Percentiles rank a stretch among this genome's conserved stretches.
phyloP scores from a whole-genome alignment of 2,888 invertebrate genomes.

The Koerneria pararmatus region DNA sequence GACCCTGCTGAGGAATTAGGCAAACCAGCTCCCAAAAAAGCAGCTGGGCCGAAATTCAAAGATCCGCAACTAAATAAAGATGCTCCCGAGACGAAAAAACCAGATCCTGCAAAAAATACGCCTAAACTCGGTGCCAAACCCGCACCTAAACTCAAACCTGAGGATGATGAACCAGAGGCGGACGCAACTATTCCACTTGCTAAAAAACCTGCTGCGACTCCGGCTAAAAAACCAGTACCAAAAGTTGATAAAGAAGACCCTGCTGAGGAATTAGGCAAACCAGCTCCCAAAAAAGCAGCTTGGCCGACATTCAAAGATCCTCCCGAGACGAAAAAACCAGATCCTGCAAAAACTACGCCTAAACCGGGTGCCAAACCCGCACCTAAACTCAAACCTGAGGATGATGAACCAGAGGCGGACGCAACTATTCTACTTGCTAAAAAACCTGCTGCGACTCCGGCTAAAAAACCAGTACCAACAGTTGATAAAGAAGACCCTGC shows the following conservation, averaged over 20 bases:
- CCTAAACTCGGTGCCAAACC: no score
- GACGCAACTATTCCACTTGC: conserved; percentile 9
- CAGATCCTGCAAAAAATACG: conserved; percentile 10
- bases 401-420: conserved; percentile 18
- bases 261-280: background rate
- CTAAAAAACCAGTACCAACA: no score
- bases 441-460: no score
- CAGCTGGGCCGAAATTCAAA: conserved; percentile 19
- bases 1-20: conserved; percentile 3
- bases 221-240: no score
- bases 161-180: conserved; percentile 18
- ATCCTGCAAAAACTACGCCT: conserved; percentile 10
- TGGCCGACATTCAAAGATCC: conserved; percentile 18
- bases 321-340: no score
- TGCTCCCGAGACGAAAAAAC: no score
- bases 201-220: no score
- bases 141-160: conserved; percentile 1
- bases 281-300: conserved; percentile 11
- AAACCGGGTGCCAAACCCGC: background rate
- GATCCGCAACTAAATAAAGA: conserved; percentile 8
- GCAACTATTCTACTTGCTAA: conserved; percentile 4
- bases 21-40: conserved; percentile 4
- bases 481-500: no score
- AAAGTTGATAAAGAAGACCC: conserved; percentile 6
- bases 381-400: conserved; percentile 4